Evolutionary conservation across 2,888 invertebrate genomes (phyloP).

Genomic region (Amblyteles armatorius): DNA sequence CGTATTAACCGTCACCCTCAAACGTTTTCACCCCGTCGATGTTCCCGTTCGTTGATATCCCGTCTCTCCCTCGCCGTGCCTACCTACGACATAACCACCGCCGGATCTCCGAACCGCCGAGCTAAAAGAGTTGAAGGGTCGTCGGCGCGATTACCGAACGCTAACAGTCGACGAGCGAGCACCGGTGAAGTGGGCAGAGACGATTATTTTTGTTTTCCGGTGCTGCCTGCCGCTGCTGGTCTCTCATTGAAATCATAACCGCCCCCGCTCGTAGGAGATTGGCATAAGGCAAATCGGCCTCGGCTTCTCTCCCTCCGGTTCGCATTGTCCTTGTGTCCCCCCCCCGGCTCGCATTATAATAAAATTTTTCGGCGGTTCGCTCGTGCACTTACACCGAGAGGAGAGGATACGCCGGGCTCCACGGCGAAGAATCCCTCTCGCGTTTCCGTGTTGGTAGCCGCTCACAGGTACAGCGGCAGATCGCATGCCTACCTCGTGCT

Average conservation of each 20-base stretch:
- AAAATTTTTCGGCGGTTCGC: conserved; percentile 81
- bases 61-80: background rate
- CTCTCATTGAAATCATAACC: conserved; percentile 80
- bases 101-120: conserved; percentile 36
- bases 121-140: conserved; percentile 65
- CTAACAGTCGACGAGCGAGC: conserved; percentile 53
- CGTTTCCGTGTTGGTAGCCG: conserved; percentile 45
- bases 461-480: conserved; percentile 57
- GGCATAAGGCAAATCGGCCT: conserved; percentile 84
- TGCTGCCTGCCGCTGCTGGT: conserved; percentile 39
- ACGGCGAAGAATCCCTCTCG: conserved; percentile 59
- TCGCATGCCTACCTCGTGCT: conserved; percentile 25
- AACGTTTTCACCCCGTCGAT: background rate
- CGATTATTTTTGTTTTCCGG: conserved; percentile 68
- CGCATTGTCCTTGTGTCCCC: conserved; percentile 77
- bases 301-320: conserved; percentile 70
- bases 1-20: background rate
- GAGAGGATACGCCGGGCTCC: conserved; percentile 39
- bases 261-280: conserved; percentile 79
- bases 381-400: conserved; percentile 24
- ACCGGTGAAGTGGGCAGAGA: conserved; percentile 66
- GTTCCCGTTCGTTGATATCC: background rate
- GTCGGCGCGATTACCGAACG: conserved; percentile 64
- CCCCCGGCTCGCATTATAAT: conserved; percentile 79
- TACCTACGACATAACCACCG: conserved; percentile 31